Percentiles rank a stretch among this genome's conserved stretches.
Conservation (phyloP, 2,888 invertebrate genomes). For the Electrophaes corylata region DNA sequence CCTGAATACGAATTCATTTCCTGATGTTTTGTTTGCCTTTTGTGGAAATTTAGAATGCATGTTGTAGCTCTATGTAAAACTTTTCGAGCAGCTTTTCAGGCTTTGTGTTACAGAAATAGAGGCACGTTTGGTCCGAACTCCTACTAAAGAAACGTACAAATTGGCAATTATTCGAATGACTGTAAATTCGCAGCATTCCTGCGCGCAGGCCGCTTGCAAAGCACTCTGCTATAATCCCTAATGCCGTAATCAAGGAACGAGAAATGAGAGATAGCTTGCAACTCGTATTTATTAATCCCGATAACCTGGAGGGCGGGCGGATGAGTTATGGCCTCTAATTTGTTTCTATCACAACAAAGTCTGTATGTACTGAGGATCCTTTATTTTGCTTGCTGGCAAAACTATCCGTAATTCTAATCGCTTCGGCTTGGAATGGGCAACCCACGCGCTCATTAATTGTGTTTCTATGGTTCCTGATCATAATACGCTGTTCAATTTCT, state of each 20-base stretch:
- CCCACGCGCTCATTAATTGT: slow-evolving; percentile 30
- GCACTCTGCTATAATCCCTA: slow-evolving; percentile 39
- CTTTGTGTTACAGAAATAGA: not conserved
- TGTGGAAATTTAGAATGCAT: not conserved
- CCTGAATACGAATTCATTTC: slow-evolving; percentile 54
- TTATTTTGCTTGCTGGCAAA: slow-evolving; percentile 44
- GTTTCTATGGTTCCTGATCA: slow-evolving; percentile 21
- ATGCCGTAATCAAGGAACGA: slow-evolving; percentile 54
- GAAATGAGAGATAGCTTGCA: slow-evolving; percentile 50
- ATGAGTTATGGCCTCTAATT: slow-evolving; percentile 63
- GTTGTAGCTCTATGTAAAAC: not conserved
- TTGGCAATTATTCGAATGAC: slow-evolving; percentile 35
- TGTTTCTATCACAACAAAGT: slow-evolving; percentile 57
- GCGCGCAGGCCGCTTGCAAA: slow-evolving; percentile 34
- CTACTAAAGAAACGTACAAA: slow-evolving; percentile 36
- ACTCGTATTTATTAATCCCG: slow-evolving; percentile 55
- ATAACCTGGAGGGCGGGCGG: slow-evolving; percentile 58
- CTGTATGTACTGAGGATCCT: slow-evolving; percentile 40
- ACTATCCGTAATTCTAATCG: slow-evolving; percentile 41
- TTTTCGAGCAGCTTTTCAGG: not conserved
- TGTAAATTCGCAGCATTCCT: slow-evolving; percentile 36
- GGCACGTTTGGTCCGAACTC: slow-evolving; percentile 11
- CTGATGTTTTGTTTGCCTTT: slow-evolving; percentile 14
- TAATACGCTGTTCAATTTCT: slow-evolving; percentile 8
- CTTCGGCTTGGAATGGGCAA: slow-evolving; percentile 25